These are phyloP conservation scores for Sus cebifrons DNA, from an alignment of 2,797 vertebrate genomes.

Conservation along the genomic window DNA sequence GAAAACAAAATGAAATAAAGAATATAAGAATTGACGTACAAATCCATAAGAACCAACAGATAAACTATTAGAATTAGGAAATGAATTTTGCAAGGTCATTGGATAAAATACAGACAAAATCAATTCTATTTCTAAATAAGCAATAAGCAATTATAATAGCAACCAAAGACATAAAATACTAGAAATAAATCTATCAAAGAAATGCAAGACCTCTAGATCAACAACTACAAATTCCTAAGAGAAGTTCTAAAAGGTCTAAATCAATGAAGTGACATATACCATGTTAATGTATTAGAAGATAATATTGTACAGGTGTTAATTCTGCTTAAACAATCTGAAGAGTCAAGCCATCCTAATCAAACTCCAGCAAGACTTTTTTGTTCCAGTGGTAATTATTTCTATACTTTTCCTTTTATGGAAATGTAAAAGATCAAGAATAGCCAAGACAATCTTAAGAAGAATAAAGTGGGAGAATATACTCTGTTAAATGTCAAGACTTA, in stretches of 20 bases:
- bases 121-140: neutral
- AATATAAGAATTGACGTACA: neutral
- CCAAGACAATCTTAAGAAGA: neutral
- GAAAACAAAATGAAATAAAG: neutral
- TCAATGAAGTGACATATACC: neutral
- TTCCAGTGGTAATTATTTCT: neutral
- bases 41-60: neutral
- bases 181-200: constrained; percentile 8
- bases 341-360: neutral
- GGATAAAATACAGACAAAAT: constrained; percentile 18
- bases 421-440: neutral
- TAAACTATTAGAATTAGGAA: neutral
- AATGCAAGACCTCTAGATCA: neutral
- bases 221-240: neutral
- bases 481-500: neutral
- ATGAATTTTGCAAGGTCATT: neutral
- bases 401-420: neutral
- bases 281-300: neutral
- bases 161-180: constrained; percentile 42
- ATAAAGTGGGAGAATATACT: neutral
- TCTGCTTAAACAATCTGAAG: neutral
- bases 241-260: neutral
- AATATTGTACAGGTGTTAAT: neutral
- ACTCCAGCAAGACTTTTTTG: neutral
- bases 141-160: neutral